phyloP scores from a whole-genome alignment of 92 coral and sea anemone genomes.

The Epizoanthus rinbou region DNA sequence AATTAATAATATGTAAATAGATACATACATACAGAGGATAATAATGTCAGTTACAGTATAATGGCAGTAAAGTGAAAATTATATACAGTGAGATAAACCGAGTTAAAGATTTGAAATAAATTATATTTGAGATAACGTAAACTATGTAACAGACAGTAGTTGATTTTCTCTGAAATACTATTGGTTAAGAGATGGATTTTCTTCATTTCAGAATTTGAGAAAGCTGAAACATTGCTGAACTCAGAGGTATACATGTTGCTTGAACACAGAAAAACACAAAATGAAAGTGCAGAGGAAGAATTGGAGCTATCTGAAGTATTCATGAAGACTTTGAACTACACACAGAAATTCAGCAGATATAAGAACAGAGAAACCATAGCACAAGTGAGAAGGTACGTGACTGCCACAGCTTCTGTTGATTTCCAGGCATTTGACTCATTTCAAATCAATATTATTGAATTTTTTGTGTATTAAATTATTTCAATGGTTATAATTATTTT shows the following conservation, averaged over 20 bases:
- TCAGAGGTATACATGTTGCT: conserved; percentile 98
- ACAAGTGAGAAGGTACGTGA: conserved; percentile 84
- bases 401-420: not conserved
- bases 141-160: no score
- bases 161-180: no score
- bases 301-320: conserved; percentile 95
- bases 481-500: no score
- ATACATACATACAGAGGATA: no score
- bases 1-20: no score
- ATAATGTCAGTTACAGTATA: no score
- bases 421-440: not conserved
- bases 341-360: conserved; percentile 94
- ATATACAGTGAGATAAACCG: no score
- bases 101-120: no score
- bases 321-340: conserved; percentile 88
- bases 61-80: no score
- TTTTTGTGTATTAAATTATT: not conserved
- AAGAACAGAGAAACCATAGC: conserved; percentile 99
- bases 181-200: not conserved
- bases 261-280: conserved; percentile 95
- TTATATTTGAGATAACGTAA: no score
- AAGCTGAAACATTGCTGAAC: conserved; percentile 92
- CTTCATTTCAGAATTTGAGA: conserved; percentile 80
- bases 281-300: conserved; percentile 95
- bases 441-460: not conserved